These are phyloP conservation scores for Zonitis immaculata DNA, from an alignment of 2,888 invertebrate genomes.

Conservation along the genomic window DNA sequence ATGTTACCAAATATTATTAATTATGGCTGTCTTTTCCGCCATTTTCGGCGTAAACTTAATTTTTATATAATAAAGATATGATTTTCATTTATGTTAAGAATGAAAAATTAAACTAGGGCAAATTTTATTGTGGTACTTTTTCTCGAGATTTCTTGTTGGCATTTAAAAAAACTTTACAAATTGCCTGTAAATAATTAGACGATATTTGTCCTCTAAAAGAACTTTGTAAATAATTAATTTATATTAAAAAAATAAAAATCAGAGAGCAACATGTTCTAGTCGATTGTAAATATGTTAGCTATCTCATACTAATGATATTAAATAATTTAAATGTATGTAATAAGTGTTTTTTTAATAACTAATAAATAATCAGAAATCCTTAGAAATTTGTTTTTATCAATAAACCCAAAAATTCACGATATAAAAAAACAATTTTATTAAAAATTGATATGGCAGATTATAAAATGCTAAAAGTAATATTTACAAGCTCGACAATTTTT, in stretches of 20 bases:
- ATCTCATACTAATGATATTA: slow-evolving; percentile 42
- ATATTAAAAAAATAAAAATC: slow-evolving; percentile 18
- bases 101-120: slow-evolving; percentile 14
- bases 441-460: slow-evolving; percentile 19
- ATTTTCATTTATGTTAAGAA: slow-evolving; percentile 10
- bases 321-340: slow-evolving; percentile 42
- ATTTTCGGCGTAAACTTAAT: slow-evolving; percentile 25
- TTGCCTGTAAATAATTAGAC: slow-evolving; percentile 18
- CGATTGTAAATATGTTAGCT: slow-evolving; percentile 45
- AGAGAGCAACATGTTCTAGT: slow-evolving; percentile 42
- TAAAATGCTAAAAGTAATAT: slow-evolving; percentile 20
- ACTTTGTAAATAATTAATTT: slow-evolving; percentile 36
- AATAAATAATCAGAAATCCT: slow-evolving; percentile 31
- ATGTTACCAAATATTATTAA: slow-evolving; percentile 45
- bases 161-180: slow-evolving; percentile 24
- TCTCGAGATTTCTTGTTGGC: slow-evolving; percentile 12
- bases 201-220: slow-evolving; percentile 22
- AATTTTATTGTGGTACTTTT: slow-evolving; percentile 18
- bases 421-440: slow-evolving; percentile 17
- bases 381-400: slow-evolving; percentile 7
- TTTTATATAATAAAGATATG: slow-evolving; percentile 3
- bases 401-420: not conserved
- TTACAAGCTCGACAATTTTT: slow-evolving; percentile 17
- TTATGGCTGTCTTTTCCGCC: slow-evolving; percentile 38
- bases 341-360: slow-evolving; percentile 44